phyloP scores from a whole-genome alignment of 2,113 vertebrate genomes.

The Sula dactylatra region DNA sequence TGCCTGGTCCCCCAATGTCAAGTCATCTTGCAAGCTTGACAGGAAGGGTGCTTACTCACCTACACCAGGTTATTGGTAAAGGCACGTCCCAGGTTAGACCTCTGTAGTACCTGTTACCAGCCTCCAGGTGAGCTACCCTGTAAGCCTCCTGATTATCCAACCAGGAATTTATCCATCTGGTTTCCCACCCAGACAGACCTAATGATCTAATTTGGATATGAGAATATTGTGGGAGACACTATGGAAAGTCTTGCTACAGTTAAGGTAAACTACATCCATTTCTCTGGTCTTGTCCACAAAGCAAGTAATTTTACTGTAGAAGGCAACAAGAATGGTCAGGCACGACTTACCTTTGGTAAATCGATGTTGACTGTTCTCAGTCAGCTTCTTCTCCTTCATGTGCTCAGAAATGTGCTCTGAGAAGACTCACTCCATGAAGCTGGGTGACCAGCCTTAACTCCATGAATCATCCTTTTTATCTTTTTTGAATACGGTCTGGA shows the following conservation, averaged over 20 bases:
- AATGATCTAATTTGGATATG: neutral
- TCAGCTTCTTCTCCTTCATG: neutral
- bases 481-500: neutral
- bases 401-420: neutral
- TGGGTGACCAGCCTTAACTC: neutral
- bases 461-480: neutral
- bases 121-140: neutral
- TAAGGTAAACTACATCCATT: neutral
- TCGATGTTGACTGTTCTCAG: neutral
- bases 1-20: accelerated
- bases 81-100: neutral
- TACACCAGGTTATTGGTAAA: neutral
- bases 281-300: neutral
- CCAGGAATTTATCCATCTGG: neutral
- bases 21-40: neutral
- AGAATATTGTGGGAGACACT: neutral
- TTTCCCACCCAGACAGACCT: neutral
- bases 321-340: neutral
- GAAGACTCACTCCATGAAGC: neutral
- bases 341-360: neutral
- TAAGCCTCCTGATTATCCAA: neutral
- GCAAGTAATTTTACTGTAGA: neutral
- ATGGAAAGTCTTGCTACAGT: neutral
- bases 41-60: neutral
- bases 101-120: neutral